Evolutionary conservation across 2,113 vertebrate species (phyloP).

Genomic region (Dipodomys merriami): DNA sequence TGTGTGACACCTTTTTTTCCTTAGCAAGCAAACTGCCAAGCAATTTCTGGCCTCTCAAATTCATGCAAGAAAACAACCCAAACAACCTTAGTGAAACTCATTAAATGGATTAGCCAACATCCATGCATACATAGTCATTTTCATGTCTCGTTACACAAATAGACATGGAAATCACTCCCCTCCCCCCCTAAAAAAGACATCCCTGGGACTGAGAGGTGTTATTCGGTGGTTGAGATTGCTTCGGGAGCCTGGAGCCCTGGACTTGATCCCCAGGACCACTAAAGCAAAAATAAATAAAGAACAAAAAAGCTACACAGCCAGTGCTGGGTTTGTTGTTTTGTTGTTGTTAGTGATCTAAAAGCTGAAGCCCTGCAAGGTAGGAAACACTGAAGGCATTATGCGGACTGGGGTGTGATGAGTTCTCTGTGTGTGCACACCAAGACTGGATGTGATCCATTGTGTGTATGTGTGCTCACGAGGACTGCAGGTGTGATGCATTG

Average conservation of each 20-base stretch:
- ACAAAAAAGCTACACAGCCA: no score
- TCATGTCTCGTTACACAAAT: background rate
- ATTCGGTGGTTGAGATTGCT: background rate
- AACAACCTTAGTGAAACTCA: background rate
- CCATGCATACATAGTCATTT: no score
- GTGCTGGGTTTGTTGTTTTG: no score
- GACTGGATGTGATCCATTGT: no score
- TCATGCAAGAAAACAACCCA: background rate
- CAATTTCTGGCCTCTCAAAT: background rate
- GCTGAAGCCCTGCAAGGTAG: no score
- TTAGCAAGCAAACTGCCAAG: constrained; percentile 60
- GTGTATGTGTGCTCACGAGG: no score
- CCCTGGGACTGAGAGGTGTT: background rate
- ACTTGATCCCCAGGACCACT: background rate
- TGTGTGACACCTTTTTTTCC: constrained; percentile 9
- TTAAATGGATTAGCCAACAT: background rate
- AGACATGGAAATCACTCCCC: background rate
- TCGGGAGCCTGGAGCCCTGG: background rate
- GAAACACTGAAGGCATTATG: no score
- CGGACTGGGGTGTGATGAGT: no score
- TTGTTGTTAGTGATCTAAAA: no score
- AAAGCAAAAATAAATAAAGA: no score
- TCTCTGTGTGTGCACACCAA: no score
- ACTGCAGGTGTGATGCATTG: no score
- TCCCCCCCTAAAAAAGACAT: background rate